phyloP scores from a whole-genome alignment of 2,888 invertebrate genomes.

The Drosophila emarginata region DNA sequence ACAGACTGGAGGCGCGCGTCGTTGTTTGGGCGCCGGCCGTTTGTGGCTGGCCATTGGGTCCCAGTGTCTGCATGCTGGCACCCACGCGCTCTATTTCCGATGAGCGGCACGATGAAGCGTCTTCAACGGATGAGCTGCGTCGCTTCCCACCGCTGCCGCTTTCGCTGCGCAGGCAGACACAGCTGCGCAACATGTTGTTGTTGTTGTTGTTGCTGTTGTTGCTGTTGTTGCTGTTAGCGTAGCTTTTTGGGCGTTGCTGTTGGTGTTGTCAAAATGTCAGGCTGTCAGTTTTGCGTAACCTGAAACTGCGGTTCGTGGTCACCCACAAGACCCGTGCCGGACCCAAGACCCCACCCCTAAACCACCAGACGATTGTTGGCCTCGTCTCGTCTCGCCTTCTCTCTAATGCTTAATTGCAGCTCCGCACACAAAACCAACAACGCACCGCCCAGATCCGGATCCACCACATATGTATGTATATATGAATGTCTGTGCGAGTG shows the following conservation, averaged over 20 bases:
- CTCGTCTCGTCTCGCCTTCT: background rate
- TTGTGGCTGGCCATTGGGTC: conserved; percentile 63
- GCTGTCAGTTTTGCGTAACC: conserved; percentile 11
- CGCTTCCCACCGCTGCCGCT: conserved; percentile 72
- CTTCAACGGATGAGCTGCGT: conserved; percentile 82
- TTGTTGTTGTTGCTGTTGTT: conserved; percentile 12
- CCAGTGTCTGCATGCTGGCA: conserved; percentile 68
- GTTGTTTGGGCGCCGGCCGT: conserved; percentile 49
- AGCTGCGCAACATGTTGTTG: conserved; percentile 80
- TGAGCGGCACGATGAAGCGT: conserved; percentile 82
- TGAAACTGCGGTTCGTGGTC: conserved; percentile 11
- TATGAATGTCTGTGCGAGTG: conserved; percentile 27
- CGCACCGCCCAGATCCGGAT: conserved; percentile 31
- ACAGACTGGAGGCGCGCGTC: conserved; percentile 76
- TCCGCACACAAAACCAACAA: conserved; percentile 35
- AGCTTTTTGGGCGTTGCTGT: background rate
- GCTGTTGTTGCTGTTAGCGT: conserved; percentile 13
- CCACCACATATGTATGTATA: conserved; percentile 56
- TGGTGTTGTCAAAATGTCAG: conserved; percentile 26
- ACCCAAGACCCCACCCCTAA: conserved; percentile 12
- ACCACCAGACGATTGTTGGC: background rate
- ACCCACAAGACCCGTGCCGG: conserved; percentile 29
- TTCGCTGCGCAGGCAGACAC: conserved; percentile 81
- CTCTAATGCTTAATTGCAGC: conserved; percentile 50
- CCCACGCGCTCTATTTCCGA: conserved; percentile 82